Evolutionary conservation across 1,140 invertebrate genomes (phyloP), one percentile per base, ranked within the genome.

Genomic region (Leucophenga varia): DNA sequence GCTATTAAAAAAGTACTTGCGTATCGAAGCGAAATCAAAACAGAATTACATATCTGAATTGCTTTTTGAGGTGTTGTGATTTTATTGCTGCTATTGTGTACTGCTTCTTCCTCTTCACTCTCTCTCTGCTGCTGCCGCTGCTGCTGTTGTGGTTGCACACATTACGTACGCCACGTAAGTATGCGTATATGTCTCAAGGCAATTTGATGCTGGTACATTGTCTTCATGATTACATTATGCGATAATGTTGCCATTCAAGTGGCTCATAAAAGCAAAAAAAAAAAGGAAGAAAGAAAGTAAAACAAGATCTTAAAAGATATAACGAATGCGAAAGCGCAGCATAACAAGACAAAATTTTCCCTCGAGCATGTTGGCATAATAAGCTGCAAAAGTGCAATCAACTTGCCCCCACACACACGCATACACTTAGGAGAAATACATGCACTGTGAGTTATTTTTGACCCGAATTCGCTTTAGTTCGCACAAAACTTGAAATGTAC

Each of bases 211-310:
- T n/a, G n/a, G n/a, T n/a, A n/a, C 64, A 63, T 67, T 63, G 61
- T 47, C 55, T 56, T 59, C 68, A 67, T 68, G 63, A 67, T 67
- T 67, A 67, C 64, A 67, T 67, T 67, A 67, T 67, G 63, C 63
- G 63, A 67, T 68, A 67, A 67, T 67, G 63, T 68, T 55, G 59
- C 57, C 46, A 64, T 59, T 67, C 68, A 67, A 67, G 45, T 19
- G 19, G 21, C 49, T 55, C 52, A 55, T 38, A 42, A 36, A 18
- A 17, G 34, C 20, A 49, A 37, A 54, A 47, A 34, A 28, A 43
- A 35, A 25, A 25, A 25, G 57, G 45, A 52, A 59, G 32, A 59
- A 40, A 46, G 32, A 22, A 12, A 35, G 12, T 35, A 13, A 13
- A 30, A 12, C 12, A 30, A 30, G 28, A 7, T 30, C 28, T 30